Evolutionary conservation across 2,888 invertebrate genomes (phyloP).

Genomic region (Dascillus cervinus): DNA sequence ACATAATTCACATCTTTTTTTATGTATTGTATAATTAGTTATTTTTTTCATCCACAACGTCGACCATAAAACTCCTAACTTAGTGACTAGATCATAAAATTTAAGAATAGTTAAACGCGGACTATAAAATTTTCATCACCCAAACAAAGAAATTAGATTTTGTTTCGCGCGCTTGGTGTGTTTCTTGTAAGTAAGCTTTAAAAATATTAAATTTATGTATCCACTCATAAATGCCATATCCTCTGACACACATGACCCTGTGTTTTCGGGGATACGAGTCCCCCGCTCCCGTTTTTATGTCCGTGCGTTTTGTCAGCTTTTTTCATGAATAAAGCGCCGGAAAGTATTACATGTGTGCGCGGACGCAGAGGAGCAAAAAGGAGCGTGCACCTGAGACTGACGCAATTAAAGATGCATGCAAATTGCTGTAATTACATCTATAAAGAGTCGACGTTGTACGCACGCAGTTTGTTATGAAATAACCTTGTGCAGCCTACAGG

Average conservation of each 20-base stretch:
- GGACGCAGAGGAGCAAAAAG: slow-evolving; percentile 1
- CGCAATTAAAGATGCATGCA: slow-evolving; percentile 8
- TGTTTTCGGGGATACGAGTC: too few species aligned
- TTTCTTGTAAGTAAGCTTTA: slow-evolving; percentile 11
- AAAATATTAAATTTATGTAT: slow-evolving; percentile 11
- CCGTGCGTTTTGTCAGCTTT: too few species aligned
- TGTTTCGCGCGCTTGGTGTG: too few species aligned
- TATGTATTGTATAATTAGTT: too few species aligned
- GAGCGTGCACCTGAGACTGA: slow-evolving; percentile 3
- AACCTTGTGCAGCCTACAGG: slow-evolving; percentile 10
- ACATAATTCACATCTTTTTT: too few species aligned
- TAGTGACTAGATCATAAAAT: slow-evolving; percentile 11
- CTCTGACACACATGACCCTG: too few species aligned
- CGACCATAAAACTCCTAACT: slow-evolving; percentile 11
- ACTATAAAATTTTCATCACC: slow-evolving; percentile 14
- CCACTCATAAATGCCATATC: slow-evolving; percentile 10
- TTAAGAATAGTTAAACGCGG: slow-evolving; percentile 16
- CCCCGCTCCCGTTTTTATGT: too few species aligned
- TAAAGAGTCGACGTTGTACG: slow-evolving; percentile 8
- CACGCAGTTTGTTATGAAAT: slow-evolving; percentile 6
- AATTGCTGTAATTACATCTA: slow-evolving; percentile 6
- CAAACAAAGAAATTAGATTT: slow-evolving; percentile 15
- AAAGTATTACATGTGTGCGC: neutral
- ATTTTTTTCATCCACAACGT: slow-evolving; percentile 5
- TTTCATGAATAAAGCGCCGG: too few species aligned